A percentile compares a stretch with the other conserved stretches of the same genome.
Evolutionary conservation across 2,797 vertebrate genomes (phyloP).

Genomic region (Tokudaia muenninki): DNA sequence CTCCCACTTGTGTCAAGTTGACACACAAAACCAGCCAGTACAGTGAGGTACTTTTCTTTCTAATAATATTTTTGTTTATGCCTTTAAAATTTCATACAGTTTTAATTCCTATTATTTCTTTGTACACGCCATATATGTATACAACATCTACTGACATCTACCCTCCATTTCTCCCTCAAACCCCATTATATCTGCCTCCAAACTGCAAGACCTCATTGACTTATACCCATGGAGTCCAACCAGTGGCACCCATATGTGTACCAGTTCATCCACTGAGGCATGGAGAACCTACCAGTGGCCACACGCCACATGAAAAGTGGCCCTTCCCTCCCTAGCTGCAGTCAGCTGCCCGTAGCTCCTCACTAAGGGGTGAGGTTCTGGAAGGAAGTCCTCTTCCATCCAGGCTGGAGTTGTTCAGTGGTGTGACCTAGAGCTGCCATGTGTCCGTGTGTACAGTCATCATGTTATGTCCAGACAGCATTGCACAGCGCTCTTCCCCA

Average conservation of each 20-base stretch:
- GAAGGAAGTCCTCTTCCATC: neutral
- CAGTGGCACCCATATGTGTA: neutral
- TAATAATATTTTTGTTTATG: neutral
- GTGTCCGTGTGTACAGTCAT: neutral
- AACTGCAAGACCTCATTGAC: neutral
- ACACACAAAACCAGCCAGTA: too few relatives aligned
- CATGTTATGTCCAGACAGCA: neutral
- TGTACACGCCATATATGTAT: neutral
- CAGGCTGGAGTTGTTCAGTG: neutral
- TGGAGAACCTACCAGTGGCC: neutral
- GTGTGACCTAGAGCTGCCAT: neutral
- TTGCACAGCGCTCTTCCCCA: too few relatives aligned
- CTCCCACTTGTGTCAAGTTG: too few relatives aligned
- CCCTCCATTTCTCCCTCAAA: neutral
- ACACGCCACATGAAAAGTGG: too few relatives aligned
- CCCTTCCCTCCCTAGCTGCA: neutral
- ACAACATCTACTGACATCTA: neutral
- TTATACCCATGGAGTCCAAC: neutral
- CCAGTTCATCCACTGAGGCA: neutral
- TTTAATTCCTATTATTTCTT: neutral
- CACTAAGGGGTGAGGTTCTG: neutral
- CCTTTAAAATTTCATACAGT: neutral
- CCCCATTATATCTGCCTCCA: neutral
- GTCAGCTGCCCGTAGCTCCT: neutral
- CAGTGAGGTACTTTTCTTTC: neutral